Conservation (phyloP, 2,113 vertebrate species). For the Odocoileus virginianus region DNA sequence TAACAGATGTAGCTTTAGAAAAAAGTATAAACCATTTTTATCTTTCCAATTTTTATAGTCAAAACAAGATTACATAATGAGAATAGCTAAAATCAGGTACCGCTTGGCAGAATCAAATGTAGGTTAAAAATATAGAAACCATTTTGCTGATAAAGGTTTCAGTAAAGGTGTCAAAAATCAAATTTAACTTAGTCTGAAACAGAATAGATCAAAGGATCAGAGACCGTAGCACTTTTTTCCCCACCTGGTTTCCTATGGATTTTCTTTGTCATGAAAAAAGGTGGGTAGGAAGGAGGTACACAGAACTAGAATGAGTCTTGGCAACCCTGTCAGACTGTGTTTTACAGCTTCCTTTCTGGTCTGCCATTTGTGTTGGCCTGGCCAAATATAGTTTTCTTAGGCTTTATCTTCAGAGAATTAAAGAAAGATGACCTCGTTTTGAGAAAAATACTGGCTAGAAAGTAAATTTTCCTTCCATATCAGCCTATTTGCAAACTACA, state of each 20-base stretch:
- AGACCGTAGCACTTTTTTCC: not conserved
- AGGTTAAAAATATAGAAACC: not conserved
- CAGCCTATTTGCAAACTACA: not conserved
- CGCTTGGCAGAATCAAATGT: not conserved
- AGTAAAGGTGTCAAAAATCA: not conserved
- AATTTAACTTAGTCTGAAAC: not conserved
- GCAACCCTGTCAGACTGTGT: not conserved
- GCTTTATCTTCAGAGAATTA: slow-evolving; percentile 39
- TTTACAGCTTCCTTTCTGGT: not conserved
- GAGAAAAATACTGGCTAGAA: not conserved
- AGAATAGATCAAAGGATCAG: slow-evolving; percentile 21
- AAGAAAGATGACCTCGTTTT: slow-evolving; percentile 41
- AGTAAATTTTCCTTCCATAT: not conserved
- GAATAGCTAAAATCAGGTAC: not conserved
- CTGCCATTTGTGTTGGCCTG: not conserved
- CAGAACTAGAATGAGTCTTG: not conserved
- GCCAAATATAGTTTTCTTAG: slow-evolving; percentile 44
- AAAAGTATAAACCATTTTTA: not conserved
- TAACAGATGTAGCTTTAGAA: not conserved
- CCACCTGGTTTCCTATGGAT: not conserved
- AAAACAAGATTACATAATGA: not conserved
- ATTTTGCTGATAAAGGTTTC: not conserved
- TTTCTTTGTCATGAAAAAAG: not conserved
- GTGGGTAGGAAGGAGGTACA: not conserved
- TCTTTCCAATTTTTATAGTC: not conserved